phyloP scores from a whole-genome alignment of 2,888 invertebrate species.

The Caenorhabditis parvicauda region DNA sequence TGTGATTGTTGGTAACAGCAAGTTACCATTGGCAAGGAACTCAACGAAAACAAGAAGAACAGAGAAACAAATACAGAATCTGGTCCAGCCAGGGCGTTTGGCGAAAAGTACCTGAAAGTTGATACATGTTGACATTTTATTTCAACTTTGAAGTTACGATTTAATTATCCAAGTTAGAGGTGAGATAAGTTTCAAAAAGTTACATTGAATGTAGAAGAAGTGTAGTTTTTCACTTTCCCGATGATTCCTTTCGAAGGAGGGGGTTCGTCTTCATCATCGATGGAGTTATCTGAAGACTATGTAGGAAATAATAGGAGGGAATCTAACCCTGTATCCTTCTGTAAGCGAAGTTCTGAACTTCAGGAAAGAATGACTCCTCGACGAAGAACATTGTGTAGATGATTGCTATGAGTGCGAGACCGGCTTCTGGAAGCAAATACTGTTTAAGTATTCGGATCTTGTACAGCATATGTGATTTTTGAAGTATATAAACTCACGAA shows the following conservation, averaged over 20 bases:
- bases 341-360: constrained; percentile 8
- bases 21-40: constrained; percentile 49
- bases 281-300: too few species aligned
- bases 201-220: too few species aligned
- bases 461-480: neutral
- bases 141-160: too few species aligned
- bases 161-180: too few species aligned
- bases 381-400: constrained; percentile 46
- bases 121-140: too few species aligned
- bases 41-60: constrained; percentile 53
- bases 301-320: constrained; percentile 14
- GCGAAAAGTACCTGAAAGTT: too few species aligned
- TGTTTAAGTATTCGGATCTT: neutral
- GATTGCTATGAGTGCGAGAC: constrained; percentile 32
- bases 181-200: too few species aligned
- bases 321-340: constrained; percentile 10
- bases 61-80: constrained; percentile 50
- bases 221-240: too few species aligned
- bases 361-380: constrained; percentile 44
- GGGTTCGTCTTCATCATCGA: too few species aligned
- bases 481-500: constrained; percentile 34
- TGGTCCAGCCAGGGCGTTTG: constrained; percentile 46
- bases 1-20: neutral
- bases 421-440: constrained; percentile 35
- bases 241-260: too few species aligned